Evolutionary conservation across 2,888 invertebrate genomes (phyloP), one percentile per base, ranked within the genome.

Genomic region (Euzetes globulus): DNA sequence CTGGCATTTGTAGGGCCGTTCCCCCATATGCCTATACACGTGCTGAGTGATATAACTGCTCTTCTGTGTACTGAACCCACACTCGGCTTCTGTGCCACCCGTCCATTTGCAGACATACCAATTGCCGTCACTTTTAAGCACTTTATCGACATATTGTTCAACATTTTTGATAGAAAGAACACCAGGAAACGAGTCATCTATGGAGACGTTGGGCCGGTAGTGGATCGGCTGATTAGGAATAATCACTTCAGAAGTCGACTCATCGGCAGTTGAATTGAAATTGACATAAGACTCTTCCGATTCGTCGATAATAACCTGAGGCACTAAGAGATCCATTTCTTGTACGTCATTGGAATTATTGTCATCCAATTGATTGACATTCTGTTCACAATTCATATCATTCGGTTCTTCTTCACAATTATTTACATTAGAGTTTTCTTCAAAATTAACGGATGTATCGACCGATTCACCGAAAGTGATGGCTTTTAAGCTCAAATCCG

Each of bases 241-340:
- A 41, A 41, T 41, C 41, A 41, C 7, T 41, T 41, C 41, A 13
- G 41, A 9, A 41, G 7, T 50, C 19, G 19, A 19, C 1, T 50
- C 50, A 5, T 50, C 50, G 50, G 19, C 37, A 33, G 17, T 13
- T 1, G 17, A 22, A 19, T 68, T 68, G 13, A 68, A 41, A 41
- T 19, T 68, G 6, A 68, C 41, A 60, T 17, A 29, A 37, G 22
- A 37, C n/a, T 68, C 68, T 1, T 68, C 68, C 41, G 22, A 41
- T 29, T 68, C 68, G 45, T 41, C 41, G 45, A 68, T 68, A 17
- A 68, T 68, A 5, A 68, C 68, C 37, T 68, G 68, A 19, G 68
- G 68, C 13, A 68, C 68, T 11, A 68, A 68, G 9, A 68, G 22
- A 68, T 68, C 68, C 41, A 68, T 68, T 68, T 68, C 41, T n/a